A percentile compares a stretch with the other conserved stretches of the same genome.
Conservation (phyloP, 2,113 vertebrate genomes). For the Brachyhypopomus gauderio region DNA sequence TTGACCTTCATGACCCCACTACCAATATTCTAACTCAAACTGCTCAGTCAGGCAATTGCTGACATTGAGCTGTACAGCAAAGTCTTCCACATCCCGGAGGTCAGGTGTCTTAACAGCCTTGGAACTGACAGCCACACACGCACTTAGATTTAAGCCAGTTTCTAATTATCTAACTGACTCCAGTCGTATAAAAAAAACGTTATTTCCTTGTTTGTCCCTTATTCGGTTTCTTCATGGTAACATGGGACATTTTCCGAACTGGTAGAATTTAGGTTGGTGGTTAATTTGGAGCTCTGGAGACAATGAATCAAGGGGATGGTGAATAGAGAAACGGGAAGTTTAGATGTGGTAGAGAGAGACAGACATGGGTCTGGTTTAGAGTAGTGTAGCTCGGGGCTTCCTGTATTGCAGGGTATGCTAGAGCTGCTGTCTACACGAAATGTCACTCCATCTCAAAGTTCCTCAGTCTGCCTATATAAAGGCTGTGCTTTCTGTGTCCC, state of each 20-base stretch:
- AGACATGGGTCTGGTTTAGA: neutral
- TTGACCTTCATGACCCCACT: neutral
- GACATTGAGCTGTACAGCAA: neutral
- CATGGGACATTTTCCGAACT: constrained; percentile 26
- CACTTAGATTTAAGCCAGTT: constrained; percentile 46
- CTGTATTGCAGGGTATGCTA: neutral
- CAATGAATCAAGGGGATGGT: constrained; percentile 14
- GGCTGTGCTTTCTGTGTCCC: neutral
- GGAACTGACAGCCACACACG: constrained; percentile 1
- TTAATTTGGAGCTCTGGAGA: constrained; percentile 39
- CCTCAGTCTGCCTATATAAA: constrained; percentile 3
- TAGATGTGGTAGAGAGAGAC: neutral
- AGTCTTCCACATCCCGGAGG: neutral
- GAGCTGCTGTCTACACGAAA: constrained; percentile 8
- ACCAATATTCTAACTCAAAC: neutral
- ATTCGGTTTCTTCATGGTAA: neutral
- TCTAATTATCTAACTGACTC: constrained; percentile 39
- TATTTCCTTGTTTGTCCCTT: neutral
- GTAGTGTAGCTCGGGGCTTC: neutral
- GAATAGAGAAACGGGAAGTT: constrained; percentile 10
- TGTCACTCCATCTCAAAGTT: neutral
- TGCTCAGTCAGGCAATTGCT: neutral
- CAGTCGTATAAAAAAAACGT: constrained; percentile 1
- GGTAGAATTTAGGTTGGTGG: constrained; percentile 40
- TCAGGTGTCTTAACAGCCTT: neutral